phyloP scores from a whole-genome alignment of 2,888 invertebrate genomes.

The Nasonovia ribisnigri region DNA sequence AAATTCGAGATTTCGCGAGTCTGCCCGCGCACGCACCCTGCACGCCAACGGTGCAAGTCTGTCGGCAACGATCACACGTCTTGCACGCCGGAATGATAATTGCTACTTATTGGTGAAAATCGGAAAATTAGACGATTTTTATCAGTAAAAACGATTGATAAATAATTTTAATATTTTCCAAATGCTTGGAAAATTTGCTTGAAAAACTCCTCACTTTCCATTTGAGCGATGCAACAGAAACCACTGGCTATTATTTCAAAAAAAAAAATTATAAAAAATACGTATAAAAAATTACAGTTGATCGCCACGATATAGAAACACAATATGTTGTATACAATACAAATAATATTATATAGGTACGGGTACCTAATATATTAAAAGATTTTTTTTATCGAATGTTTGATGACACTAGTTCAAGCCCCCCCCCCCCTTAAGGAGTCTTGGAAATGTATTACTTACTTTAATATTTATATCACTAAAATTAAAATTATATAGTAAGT shows the following conservation, averaged over 20 bases:
- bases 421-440: too few relatives aligned
- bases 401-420: too few relatives aligned
- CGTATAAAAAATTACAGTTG: neutral
- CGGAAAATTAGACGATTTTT: too few relatives aligned
- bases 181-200: neutral
- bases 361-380: too few relatives aligned
- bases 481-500: too few relatives aligned
- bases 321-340: neutral
- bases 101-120: neutral
- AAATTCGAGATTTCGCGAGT: constrained; percentile 9
- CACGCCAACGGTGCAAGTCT: neutral
- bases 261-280: neutral
- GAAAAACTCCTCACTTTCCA: neutral
- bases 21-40: neutral
- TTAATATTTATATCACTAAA: too few relatives aligned
- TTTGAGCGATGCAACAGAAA: neutral
- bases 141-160: too few relatives aligned
- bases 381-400: neutral
- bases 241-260: neutral
- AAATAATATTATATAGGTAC: neutral
- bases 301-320: neutral
- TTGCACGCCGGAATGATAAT: neutral
- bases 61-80: neutral
- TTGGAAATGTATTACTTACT: too few relatives aligned
- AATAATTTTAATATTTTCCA: neutral